These are phyloP conservation scores for Neomonachus schauinslandi DNA, from an alignment of 2,113 vertebrate species.

Conservation along the genomic window DNA sequence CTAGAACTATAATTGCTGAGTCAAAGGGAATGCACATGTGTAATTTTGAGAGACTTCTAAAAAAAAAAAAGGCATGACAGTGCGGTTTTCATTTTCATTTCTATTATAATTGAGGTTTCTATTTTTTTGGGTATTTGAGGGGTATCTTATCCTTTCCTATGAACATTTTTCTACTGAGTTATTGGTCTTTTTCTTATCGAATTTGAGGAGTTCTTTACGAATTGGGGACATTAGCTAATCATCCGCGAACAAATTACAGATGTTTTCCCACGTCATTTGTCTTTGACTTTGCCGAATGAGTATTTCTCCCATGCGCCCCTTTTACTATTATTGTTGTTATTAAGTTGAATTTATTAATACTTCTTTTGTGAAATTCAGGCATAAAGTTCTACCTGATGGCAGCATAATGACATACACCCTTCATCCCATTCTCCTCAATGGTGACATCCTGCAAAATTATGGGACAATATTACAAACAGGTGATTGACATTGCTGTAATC, in stretches of 20 bases:
- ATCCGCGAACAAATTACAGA: background rate
- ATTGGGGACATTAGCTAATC: background rate
- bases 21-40: background rate
- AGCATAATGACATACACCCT: background rate
- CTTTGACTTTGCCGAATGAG: background rate
- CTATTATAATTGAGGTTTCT: background rate
- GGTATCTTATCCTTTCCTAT: background rate
- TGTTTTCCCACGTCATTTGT: background rate
- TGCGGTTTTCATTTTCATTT: background rate
- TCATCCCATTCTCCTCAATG: background rate
- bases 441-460: background rate
- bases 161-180: background rate
- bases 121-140: background rate
- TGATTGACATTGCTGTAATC: background rate
- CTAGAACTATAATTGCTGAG: background rate
- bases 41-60: background rate
- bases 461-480: background rate
- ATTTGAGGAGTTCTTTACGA: background rate
- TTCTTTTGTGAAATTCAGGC: background rate
- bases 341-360: background rate
- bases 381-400: background rate
- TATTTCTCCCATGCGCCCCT: background rate
- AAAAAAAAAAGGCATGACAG: background rate
- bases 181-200: background rate
- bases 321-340: background rate